Evolutionary conservation across 2,797 vertebrate species (phyloP).

Genomic region (Natrix natrix): DNA sequence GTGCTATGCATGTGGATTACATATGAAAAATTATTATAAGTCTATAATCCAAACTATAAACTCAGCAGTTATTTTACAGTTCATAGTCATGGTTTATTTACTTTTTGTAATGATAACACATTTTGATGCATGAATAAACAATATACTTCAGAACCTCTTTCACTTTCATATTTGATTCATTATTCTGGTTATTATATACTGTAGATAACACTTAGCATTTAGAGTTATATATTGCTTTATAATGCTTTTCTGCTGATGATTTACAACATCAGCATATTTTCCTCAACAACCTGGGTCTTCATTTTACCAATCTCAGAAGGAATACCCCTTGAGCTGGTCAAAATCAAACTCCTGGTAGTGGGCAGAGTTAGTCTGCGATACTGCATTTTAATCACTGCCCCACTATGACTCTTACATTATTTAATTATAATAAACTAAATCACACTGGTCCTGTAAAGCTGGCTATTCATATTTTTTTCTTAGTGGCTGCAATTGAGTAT

Average conservation of each 20-base stretch:
- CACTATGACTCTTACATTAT: not conserved
- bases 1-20: not conserved
- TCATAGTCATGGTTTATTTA: not conserved
- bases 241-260: not conserved
- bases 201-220: not conserved
- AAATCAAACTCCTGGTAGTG: not conserved
- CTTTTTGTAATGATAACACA: not conserved
- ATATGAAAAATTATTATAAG: not conserved
- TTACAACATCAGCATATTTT: not conserved
- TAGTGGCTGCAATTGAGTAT: not conserved
- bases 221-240: not conserved
- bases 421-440: not conserved
- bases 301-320: not conserved
- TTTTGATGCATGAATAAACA: not conserved
- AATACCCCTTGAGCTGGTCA: not conserved
- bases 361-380: not conserved
- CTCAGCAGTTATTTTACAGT: not conserved
- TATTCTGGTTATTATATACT: not conserved
- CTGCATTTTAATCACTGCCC: not conserved
- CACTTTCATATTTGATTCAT: not conserved
- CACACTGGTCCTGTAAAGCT: constrained; percentile 22
- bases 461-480: constrained; percentile 4
- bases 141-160: not conserved
- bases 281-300: not conserved
- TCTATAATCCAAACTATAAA: not conserved